Evolutionary conservation across 2,797 vertebrate genomes (phyloP).

Genomic region (Takifugu ocellatus): DNA sequence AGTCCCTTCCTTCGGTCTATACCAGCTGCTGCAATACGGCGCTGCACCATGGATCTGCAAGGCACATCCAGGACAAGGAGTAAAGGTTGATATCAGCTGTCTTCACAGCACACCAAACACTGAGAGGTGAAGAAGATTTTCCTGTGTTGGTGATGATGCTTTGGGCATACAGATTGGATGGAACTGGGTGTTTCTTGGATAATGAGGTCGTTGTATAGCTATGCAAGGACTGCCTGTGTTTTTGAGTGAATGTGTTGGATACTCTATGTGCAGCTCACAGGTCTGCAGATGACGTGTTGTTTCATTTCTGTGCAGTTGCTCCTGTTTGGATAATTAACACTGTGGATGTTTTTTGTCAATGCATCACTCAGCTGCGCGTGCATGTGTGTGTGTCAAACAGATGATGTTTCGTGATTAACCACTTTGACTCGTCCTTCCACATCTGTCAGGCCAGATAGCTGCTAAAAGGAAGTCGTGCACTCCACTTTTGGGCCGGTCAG

Average conservation of each 20-base stretch:
- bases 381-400: slow-evolving; percentile 18
- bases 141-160: slow-evolving; percentile 40
- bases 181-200: slow-evolving; percentile 6
- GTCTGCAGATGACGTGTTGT: neutral
- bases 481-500: neutral
- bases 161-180: slow-evolving; percentile 32
- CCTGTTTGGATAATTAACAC: slow-evolving; percentile 5
- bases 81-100: slow-evolving; percentile 31
- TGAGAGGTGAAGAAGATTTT: slow-evolving; percentile 47
- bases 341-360: slow-evolving; percentile 6
- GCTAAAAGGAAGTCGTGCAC: slow-evolving; percentile 12
- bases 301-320: slow-evolving; percentile 2
- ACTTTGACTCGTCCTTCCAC: slow-evolving; percentile 42
- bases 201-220: slow-evolving; percentile 14
- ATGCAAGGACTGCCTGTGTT: slow-evolving; percentile 2
- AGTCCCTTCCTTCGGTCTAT: slow-evolving; percentile 15
- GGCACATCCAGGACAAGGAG: slow-evolving; percentile 28
- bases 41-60: slow-evolving; percentile 17
- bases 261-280: neutral
- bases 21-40: slow-evolving; percentile 19
- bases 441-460: slow-evolving; percentile 25
- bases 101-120: slow-evolving; percentile 39
- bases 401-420: slow-evolving; percentile 21
- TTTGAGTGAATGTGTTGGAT: slow-evolving; percentile 11
- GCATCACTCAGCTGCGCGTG: slow-evolving; percentile 12